Evolutionary conservation across 2,888 invertebrate genomes (phyloP).

Genomic region (Drosophila kanekoi): DNA sequence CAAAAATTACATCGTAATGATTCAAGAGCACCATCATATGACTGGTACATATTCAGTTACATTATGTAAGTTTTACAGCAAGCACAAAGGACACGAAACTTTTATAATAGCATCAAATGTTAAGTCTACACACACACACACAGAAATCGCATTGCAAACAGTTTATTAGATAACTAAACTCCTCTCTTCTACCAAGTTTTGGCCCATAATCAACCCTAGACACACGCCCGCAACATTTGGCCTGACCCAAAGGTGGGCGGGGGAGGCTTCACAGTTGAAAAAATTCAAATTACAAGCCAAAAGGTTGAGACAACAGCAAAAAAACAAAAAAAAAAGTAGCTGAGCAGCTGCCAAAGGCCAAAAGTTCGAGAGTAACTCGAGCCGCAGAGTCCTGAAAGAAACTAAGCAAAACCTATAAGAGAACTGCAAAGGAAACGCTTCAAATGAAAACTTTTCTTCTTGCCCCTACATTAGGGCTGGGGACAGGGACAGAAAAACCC

Average conservation of each 20-base stretch:
- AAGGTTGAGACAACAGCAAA: conserved; percentile 38
- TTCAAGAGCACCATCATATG: not conserved
- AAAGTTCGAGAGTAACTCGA: conserved; percentile 64
- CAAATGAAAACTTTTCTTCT: conserved; percentile 44
- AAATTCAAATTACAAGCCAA: conserved; percentile 74
- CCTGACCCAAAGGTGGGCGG: not conserved
- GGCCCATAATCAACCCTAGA: conserved; percentile 47
- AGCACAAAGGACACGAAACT: conserved; percentile 15
- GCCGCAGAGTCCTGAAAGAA: conserved; percentile 16
- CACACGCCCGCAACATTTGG: conserved; percentile 1
- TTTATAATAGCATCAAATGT: conserved; percentile 27
- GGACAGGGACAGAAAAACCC: conserved; percentile 9
- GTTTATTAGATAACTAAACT: conserved; percentile 64
- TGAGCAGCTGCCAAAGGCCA: conserved; percentile 50
- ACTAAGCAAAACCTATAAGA: conserved; percentile 14
- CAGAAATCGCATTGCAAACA: conserved; percentile 22
- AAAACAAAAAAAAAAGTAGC: conserved; percentile 26
- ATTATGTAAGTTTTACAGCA: conserved; percentile 7
- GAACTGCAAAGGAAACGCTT: conserved; percentile 36
- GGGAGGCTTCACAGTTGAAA: conserved; percentile 63
- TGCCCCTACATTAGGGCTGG: not conserved
- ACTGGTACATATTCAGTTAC: not conserved
- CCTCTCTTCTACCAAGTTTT: conserved; percentile 23
- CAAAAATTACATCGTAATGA: not conserved
- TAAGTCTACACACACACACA: conserved; percentile 9